Evolutionary conservation across 2,888 invertebrate genomes (phyloP), one percentile per base, ranked within the genome.

Genomic region (Cephonodes hylas): DNA sequence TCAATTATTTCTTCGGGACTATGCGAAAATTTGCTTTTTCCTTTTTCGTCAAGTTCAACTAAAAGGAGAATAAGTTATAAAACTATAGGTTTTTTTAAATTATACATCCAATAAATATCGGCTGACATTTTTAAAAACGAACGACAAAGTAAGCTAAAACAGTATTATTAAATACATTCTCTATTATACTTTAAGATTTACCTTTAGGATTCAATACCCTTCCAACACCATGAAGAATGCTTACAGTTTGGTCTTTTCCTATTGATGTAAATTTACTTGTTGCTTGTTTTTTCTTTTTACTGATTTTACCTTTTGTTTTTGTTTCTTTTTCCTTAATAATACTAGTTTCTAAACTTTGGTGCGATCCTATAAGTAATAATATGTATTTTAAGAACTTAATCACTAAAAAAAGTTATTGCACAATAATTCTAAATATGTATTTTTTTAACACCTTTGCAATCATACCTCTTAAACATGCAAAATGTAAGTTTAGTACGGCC

Each of bases 401-500:
- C 10, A 1, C 15, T 8, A 38, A 38, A 38, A 38, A 38, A 13
- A 42, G 2, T n/a, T n/a, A n/a, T n/a, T 42, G 1, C 6, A 42
- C 13, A 42, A 42, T n/a, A 13, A n/a, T 42, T n/a, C 13, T 3
- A 13, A 10, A 10, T 45, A 20, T 8, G 20, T 1, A 45, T 18
- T 20, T 13, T 45, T 22, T 13, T 45, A 13, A 22, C 3, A 20
- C 7, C 6, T 20, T 10, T 13, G 15, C 18, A 1, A 48, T 3
- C 25, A 70, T 73, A 95, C 96, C 96, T 94, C 94, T 95, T 58
- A 96, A 88, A 67, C 95, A 95, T 46, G 95, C 95, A 90, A 98
- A 97, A 88, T 97, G 96, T 60, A 97, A 92, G 86, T 97, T 96
- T 72, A 97, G 95, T 56, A 97, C 92, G 0, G 97, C 96, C 75